Evolutionary conservation across 2,888 invertebrate genomes (phyloP), one percentile per base, ranked within the genome.

Genomic region (Cerceris rybyensis): DNA sequence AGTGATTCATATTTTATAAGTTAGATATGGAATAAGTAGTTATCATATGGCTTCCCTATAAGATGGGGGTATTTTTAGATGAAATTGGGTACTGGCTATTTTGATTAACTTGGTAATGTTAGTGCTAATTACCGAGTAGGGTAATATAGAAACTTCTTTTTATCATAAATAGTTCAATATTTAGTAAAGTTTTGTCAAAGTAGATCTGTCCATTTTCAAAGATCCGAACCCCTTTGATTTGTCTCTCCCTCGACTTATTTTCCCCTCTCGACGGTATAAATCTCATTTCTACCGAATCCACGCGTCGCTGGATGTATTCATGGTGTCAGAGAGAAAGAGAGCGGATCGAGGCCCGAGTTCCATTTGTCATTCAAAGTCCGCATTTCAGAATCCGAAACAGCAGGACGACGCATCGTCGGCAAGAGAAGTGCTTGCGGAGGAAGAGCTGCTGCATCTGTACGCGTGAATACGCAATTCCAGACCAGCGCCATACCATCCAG

Each of bases 281-380:
- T 79, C 79, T 78, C 73, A 43, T 67, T 28, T 28, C 70, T 70
- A 78, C 78, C 78, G 78, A 79, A 79, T 75, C 75, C 61, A 70
- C 75, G 57, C 28, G 60, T 59, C 43, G 60, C 65, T 65, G 69
- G 61, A 64, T 49, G 70, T 52, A 75, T 59, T 65, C 50, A 75
- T 66, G 54, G 58, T 17, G 42, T 14, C 16, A 43, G 65, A 49
- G 46, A 55, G 42, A 66, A 13, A 42, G 66, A 42, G 49, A 61
- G 41, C 60, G 66, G 75, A 52, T 57, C 58, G 63, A 41, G 39
- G 58, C 54, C 65, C 57, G 41, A 11, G 49, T 52, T 28, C 70
- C 79, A 50, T 79, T 73, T 70, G 70, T 79, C 80, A 76, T 81
- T 80, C 81, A 63, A 66, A 66, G 72, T 68, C 70, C 57, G 50